Evolutionary conservation across 2,888 invertebrate genomes (phyloP).

Genomic region (Tinea semifulvella): DNA sequence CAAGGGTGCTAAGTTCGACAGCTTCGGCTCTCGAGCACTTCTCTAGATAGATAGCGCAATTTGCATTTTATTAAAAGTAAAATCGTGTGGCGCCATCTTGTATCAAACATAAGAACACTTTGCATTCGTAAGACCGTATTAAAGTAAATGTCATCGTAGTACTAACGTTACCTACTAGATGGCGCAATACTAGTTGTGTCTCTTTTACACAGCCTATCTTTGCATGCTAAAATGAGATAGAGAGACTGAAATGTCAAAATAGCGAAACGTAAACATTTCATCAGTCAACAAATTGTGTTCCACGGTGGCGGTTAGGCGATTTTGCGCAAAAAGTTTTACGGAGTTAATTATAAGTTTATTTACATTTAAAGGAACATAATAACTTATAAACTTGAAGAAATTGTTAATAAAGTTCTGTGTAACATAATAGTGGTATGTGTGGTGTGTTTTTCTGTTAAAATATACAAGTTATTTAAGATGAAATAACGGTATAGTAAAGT

Average conservation of each 20-base stretch:
- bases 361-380: not conserved
- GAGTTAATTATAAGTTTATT: not conserved
- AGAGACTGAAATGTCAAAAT: conserved; percentile 31
- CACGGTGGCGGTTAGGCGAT: conserved; percentile 32
- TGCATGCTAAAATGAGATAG: conserved; percentile 26
- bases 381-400: not conserved
- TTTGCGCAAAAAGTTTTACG: conserved; percentile 17
- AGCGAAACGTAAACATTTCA: conserved; percentile 45
- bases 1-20: too few species aligned
- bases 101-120: not conserved
- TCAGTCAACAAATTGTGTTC: conserved; percentile 43
- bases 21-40: too few species aligned
- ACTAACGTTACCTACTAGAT: not conserved
- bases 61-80: too few species aligned
- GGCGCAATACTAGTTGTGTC: not conserved
- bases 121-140: not conserved
- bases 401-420: not conserved
- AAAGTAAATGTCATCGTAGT: not conserved
- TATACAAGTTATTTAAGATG: conserved; percentile 9
- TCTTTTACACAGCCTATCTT: not conserved
- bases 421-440: not conserved
- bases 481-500: not conserved
- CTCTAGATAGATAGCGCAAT: too few species aligned
- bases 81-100: conserved; percentile 1
- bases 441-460: not conserved